phyloP scores from a whole-genome alignment of 2,113 vertebrate genomes.

The Hipposideros armiger region DNA sequence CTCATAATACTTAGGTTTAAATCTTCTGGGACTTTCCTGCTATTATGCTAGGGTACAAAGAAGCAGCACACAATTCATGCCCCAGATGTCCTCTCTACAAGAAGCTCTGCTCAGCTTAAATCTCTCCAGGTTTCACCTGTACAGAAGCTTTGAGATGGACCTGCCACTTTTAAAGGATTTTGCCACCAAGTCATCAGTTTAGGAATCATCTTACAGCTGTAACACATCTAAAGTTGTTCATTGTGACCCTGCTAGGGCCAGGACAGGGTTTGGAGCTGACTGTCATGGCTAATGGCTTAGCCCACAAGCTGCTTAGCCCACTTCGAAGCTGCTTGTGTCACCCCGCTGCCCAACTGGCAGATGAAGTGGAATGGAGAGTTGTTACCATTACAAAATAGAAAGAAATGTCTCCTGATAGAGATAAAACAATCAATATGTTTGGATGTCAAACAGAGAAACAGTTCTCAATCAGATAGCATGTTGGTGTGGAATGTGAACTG shows the following conservation, averaged over 20 bases:
- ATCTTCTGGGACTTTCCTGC: slow-evolving; percentile 4
- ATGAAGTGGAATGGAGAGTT: slow-evolving; percentile 80
- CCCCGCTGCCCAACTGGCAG: slow-evolving; percentile 57
- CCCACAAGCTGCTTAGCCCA: slow-evolving; percentile 33
- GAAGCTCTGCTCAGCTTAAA: not conserved
- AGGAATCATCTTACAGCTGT: slow-evolving; percentile 64
- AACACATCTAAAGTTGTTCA: slow-evolving; percentile 45
- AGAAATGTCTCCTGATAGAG: slow-evolving; percentile 73
- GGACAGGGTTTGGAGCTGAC: slow-evolving; percentile 56
- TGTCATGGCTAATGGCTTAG: slow-evolving; percentile 76
- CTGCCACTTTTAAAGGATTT: slow-evolving; percentile 50
- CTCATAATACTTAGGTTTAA: slow-evolving; percentile 25
- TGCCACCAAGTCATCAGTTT: slow-evolving; percentile 71
- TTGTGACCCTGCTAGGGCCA: not conserved
- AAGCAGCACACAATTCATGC: not conserved
- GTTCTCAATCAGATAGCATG: slow-evolving; percentile 84
- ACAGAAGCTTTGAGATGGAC: slow-evolving; percentile 24
- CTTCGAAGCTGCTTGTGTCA: slow-evolving; percentile 59
- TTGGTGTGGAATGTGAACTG: slow-evolving; percentile 46
- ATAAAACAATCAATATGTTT: slow-evolving; percentile 85
- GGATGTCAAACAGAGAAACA: slow-evolving; percentile 80
- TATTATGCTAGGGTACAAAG: not conserved
- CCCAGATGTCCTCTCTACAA: not conserved
- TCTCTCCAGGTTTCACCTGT: not conserved
- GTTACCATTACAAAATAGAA: slow-evolving; percentile 80